Evolutionary conservation across 1,140 invertebrate species (phyloP), one percentile per base, ranked within the genome.

Genomic region (Heliconius congener): DNA sequence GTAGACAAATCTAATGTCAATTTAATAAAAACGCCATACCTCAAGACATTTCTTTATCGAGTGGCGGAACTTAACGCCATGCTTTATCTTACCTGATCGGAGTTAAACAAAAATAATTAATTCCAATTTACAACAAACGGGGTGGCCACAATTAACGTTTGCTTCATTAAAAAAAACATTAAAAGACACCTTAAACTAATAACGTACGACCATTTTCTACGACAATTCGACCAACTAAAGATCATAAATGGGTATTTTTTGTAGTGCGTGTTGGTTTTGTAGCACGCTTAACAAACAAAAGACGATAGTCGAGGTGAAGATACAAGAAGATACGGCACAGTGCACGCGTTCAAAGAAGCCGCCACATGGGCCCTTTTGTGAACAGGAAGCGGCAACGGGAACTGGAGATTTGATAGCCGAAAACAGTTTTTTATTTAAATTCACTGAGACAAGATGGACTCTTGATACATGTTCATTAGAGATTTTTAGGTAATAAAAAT

Each of bases 221-320:
- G 11, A 60, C 23, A 4, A 60, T 27, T 60, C 2, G 57, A 60
- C 76, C 71, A 71, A 72, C 52, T 55, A 73, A 79, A 79, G 71
- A 55, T 5, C 66, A 82, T 75, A 82, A 82, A 80, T 79, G 81
- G 80, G 79, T 79, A 74, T 80, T 86, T 87, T 86, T 86, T 83
- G 81, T 83, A 83, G 84, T 87, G 87, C 88, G 85, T 88, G 88
- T 90, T 88, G 84, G 86, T 90, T 91, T 91, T 93, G 85, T 91
- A 66, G 76, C 78, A 85, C 85, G 83, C 89, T 91, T 88, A 89
- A 89, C 88, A 91, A 92, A 93, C 88, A 92, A 93, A 90, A 90
- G 88, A 81, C 84, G 84, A 86, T 88, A 82, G 87, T 80, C 83
- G 80, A 82, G 86, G 84, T 83, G 79, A 83, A 81, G 85, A 78